Conservation (phyloP, 2,888 invertebrate species). For the Drosophila merina region DNA sequence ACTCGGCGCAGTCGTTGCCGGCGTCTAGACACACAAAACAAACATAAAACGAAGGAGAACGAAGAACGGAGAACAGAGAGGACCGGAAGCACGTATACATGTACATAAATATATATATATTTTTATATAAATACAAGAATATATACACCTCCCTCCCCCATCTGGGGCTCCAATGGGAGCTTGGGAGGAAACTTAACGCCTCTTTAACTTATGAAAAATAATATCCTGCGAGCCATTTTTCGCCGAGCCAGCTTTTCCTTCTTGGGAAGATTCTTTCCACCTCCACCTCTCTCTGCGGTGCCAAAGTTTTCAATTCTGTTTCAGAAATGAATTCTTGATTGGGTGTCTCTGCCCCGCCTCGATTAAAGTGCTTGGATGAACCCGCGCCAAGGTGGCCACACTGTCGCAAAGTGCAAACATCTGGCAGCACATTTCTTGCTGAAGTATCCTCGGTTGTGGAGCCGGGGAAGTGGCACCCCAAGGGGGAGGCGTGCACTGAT, state of each 20-base stretch:
- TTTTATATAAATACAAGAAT: conserved; percentile 2
- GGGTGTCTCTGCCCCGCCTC: conserved; percentile 10
- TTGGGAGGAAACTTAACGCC: conserved; percentile 73
- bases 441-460: background rate
- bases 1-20: conserved; percentile 42
- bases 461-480: background rate
- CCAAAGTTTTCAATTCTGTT: conserved; percentile 43
- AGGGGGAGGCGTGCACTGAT: conserved; percentile 9
- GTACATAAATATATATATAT: background rate
- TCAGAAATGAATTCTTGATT: conserved; percentile 41
- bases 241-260: background rate
- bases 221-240: conserved; percentile 47
- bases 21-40: conserved; percentile 61
- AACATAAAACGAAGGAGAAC: conserved; percentile 53
- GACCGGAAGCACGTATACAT: conserved; percentile 30
- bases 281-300: conserved; percentile 12
- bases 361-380: background rate
- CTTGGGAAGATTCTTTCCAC: background rate
- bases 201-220: conserved; percentile 72
- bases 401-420: conserved; percentile 4
- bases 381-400: conserved; percentile 27
- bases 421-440: conserved; percentile 31
- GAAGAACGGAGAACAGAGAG: conserved; percentile 5
- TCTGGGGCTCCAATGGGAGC: conserved; percentile 27
- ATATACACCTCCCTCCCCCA: background rate